A percentile compares a stretch with the other conserved stretches of the same genome.
Evolutionary conservation across 2,797 vertebrate species (phyloP).

Genomic region (Sternotherus odoratus): DNA sequence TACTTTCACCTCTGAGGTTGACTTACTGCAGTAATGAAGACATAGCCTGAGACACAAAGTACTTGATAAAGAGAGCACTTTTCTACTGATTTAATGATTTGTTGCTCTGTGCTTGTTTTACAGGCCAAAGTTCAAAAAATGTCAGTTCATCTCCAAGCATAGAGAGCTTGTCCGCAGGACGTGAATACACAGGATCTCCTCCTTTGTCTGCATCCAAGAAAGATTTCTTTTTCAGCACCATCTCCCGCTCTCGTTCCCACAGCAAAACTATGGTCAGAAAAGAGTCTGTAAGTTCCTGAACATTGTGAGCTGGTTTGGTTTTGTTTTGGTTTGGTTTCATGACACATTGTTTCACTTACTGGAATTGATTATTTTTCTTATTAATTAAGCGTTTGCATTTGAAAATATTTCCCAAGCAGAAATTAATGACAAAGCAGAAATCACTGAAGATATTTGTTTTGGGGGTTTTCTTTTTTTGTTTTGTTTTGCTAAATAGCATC

Average conservation of each 20-base stretch:
- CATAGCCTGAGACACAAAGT: neutral
- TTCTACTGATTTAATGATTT: slow-evolving; percentile 30
- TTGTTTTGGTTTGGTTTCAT: neutral
- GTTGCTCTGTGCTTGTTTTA: slow-evolving; percentile 64
- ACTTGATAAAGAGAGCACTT: neutral
- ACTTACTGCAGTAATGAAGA: no score
- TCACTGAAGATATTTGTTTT: slow-evolving; percentile 3
- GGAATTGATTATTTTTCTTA: neutral
- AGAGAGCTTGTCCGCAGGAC: slow-evolving; percentile 91
- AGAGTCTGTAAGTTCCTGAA: slow-evolving; percentile 87
- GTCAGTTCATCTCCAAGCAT: slow-evolving; percentile 93
- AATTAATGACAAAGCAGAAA: slow-evolving; percentile 5
- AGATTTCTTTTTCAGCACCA: slow-evolving; percentile 94
- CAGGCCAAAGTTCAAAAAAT: slow-evolving; percentile 90
- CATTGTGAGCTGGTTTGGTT: neutral
- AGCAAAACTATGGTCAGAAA: slow-evolving; percentile 94
- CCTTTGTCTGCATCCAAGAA: slow-evolving; percentile 93
- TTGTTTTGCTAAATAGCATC: neutral
- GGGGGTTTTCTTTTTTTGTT: no score
- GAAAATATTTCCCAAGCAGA: neutral
- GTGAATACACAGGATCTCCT: slow-evolving; percentile 90
- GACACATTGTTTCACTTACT: neutral
- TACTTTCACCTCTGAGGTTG: no score
- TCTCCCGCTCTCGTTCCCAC: slow-evolving; percentile 96
- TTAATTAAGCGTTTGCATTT: slow-evolving; percentile 3